A percentile compares a stretch with the other conserved stretches of the same genome.
phyloP scores from a whole-genome alignment of 2,113 vertebrate species.

The Meles meles region DNA sequence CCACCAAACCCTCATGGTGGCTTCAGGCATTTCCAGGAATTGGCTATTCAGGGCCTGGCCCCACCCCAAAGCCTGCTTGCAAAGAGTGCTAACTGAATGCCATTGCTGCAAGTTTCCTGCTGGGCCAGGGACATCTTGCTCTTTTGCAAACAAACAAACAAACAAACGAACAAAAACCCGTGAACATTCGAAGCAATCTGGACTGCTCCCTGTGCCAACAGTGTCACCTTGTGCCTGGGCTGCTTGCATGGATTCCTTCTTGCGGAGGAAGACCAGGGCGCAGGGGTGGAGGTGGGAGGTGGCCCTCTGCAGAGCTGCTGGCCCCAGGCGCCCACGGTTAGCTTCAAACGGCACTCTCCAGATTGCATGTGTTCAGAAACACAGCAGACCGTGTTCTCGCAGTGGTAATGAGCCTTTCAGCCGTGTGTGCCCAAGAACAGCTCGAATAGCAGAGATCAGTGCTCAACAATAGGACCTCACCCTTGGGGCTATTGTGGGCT shows the following conservation, averaged over 20 bases:
- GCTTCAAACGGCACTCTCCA: not conserved
- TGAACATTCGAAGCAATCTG: not conserved
- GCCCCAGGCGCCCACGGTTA: fast-evolving
- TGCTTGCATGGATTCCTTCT: not conserved
- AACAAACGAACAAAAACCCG: no score
- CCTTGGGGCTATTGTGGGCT: not conserved
- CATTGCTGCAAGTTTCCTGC: fast-evolving
- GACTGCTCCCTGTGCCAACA: fast-evolving
- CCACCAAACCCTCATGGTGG: fast-evolving
- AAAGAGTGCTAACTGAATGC: not conserved
- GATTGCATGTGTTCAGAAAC: not conserved
- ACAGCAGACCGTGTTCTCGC: not conserved
- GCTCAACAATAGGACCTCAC: not conserved
- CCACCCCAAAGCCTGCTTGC: not conserved
- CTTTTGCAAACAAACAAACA: not conserved
- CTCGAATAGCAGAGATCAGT: not conserved
- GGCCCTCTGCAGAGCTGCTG: not conserved
- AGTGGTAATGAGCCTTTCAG: not conserved
- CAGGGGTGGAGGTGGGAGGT: not conserved
- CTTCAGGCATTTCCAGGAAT: not conserved
- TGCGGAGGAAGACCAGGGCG: not conserved
- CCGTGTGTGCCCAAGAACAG: not conserved
- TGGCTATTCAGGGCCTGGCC: not conserved
- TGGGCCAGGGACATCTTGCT: not conserved
- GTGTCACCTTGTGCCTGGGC: fast-evolving